These are phyloP conservation scores for Philereme transversata DNA, from an alignment of 2,888 invertebrate species.

Conservation along the genomic window DNA sequence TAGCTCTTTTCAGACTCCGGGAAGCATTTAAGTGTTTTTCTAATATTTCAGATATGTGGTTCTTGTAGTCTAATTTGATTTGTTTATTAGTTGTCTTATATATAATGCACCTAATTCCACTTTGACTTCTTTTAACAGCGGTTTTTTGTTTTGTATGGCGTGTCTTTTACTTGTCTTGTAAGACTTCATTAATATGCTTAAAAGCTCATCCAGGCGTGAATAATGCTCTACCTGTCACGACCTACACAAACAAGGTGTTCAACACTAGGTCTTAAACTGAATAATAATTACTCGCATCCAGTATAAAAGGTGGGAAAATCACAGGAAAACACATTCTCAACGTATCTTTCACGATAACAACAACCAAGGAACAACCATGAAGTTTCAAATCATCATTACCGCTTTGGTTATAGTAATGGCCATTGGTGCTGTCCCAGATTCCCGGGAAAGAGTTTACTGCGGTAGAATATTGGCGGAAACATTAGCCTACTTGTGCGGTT, in stretches of 20 bases:
- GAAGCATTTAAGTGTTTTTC: too few species aligned
- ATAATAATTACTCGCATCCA: conserved; percentile 26
- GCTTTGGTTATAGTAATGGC: conserved; percentile 17
- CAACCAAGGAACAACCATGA: conserved; percentile 24
- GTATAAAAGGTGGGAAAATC: conserved; percentile 28
- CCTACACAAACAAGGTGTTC: conserved; percentile 22
- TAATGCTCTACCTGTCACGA: conserved; percentile 12
- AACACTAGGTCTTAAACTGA: conserved; percentile 17
- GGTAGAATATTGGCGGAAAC: conserved; percentile 26
- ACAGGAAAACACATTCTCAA: conserved; percentile 20
- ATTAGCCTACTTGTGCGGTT: conserved; percentile 24
- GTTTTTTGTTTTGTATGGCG: too few species aligned
- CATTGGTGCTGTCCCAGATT: conserved; percentile 1
- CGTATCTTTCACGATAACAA: conserved; percentile 10
- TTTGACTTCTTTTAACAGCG: too few species aligned
- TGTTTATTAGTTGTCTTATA: too few species aligned
- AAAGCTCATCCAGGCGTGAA: conserved; percentile 23
- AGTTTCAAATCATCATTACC: conserved; percentile 18
- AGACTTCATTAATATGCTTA: conserved; percentile 1
- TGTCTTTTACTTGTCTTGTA: too few species aligned
- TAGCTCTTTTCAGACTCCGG: too few species aligned
- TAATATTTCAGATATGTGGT: too few species aligned
- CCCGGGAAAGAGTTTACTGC: conserved; percentile 25
- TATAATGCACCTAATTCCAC: too few species aligned
- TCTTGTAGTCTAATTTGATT: too few species aligned